These are phyloP conservation scores for Pica pica DNA, from an alignment of 2,113 vertebrate genomes.

Conservation along the genomic window DNA sequence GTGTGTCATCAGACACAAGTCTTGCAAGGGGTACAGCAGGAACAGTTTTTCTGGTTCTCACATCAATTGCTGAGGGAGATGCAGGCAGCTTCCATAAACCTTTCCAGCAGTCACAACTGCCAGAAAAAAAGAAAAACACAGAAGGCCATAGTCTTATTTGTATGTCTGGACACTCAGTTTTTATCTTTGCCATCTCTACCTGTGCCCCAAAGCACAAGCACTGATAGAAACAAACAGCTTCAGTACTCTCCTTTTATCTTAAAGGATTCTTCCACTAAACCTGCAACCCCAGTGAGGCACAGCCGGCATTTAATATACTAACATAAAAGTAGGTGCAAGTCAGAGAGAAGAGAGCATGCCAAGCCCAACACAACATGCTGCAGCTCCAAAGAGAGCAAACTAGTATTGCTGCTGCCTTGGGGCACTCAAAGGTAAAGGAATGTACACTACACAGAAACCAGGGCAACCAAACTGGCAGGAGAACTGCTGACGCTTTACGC, in stretches of 20 bases:
- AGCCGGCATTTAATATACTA: neutral
- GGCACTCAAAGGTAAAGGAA: neutral
- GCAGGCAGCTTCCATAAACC: neutral
- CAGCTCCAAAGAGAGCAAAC: neutral
- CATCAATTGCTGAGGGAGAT: neutral
- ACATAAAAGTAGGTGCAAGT: neutral
- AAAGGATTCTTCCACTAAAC: neutral
- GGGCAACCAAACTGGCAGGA: conserved; percentile 5
- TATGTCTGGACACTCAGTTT: neutral
- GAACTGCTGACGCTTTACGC: neutral
- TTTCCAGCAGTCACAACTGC: neutral
- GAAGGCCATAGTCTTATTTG: neutral
- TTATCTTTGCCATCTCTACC: neutral
- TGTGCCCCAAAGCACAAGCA: neutral
- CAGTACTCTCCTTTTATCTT: neutral
- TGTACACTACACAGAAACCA: neutral
- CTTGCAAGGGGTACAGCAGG: neutral
- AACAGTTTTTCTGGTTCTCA: conserved; percentile 8
- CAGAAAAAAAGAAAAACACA: neutral
- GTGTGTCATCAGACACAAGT: neutral
- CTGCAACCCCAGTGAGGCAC: neutral
- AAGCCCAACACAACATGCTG: neutral
- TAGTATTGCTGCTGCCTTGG: neutral
- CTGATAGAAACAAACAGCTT: neutral
- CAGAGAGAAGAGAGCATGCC: neutral